Evolutionary conservation across 2,888 invertebrate genomes (phyloP).

Genomic region (Sycophila texana): DNA sequence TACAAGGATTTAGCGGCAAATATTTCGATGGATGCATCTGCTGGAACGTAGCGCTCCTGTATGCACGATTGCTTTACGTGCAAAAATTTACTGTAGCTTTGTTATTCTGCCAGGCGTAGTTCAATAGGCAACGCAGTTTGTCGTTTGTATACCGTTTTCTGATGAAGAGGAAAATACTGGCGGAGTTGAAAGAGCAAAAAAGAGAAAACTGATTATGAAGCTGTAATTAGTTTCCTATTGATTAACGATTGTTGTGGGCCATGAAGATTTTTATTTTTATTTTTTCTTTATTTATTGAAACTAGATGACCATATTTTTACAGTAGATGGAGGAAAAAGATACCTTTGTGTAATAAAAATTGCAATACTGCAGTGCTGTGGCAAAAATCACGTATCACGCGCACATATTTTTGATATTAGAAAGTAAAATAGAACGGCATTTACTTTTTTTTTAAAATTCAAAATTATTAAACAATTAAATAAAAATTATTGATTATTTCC

Average conservation of each 20-base stretch:
- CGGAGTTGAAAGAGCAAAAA: neutral
- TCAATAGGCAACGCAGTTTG: conserved; percentile 8
- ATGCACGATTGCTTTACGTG: conserved; percentile 33
- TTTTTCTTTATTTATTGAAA: too few relatives aligned
- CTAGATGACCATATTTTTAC: too few relatives aligned
- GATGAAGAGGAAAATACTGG: neutral
- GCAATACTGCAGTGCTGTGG: too few relatives aligned
- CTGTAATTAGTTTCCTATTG: neutral
- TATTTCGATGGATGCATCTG: conserved; percentile 25
- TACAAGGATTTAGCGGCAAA: conserved; percentile 21
- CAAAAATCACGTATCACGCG: too few relatives aligned
- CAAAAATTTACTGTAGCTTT: conserved; percentile 19
- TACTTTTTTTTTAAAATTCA: too few relatives aligned
- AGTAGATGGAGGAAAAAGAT: too few relatives aligned
- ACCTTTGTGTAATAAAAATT: too few relatives aligned
- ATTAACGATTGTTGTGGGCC: neutral
- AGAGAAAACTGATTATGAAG: neutral
- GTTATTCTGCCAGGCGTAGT: neutral
- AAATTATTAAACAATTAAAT: too few relatives aligned
- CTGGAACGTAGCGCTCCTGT: neutral
- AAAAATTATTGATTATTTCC: too few relatives aligned
- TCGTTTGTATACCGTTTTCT: neutral
- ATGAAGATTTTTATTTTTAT: too few relatives aligned
- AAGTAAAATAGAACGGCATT: too few relatives aligned
- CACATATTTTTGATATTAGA: too few relatives aligned